Conservation (phyloP, 2,113 vertebrate species). For the Melanostigma gelatinosum region DNA sequence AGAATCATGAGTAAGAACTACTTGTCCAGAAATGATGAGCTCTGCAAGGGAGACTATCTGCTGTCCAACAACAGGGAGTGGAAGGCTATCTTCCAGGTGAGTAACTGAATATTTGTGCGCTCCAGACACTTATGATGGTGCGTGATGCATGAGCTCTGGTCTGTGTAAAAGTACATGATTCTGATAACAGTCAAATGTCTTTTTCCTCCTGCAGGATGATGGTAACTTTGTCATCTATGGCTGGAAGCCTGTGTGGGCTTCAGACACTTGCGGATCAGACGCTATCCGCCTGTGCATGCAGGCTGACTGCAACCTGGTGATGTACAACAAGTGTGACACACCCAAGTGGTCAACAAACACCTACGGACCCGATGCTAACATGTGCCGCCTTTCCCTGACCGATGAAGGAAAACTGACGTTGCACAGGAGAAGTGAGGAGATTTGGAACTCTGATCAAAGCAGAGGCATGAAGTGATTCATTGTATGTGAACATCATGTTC, state of each 20-base stretch:
- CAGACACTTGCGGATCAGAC: background rate
- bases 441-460: slow-evolving; percentile 28
- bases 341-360: background rate
- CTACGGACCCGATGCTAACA: background rate
- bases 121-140: background rate
- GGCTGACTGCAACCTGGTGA: slow-evolving; percentile 58
- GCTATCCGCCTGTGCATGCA: slow-evolving; percentile 50
- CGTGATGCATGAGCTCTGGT: background rate
- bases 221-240: slow-evolving; percentile 65
- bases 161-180: background rate
- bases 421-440: background rate
- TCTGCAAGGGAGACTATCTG: slow-evolving; percentile 56
- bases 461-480: slow-evolving; percentile 13
- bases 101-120: background rate
- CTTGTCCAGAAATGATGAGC: slow-evolving; percentile 55
- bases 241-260: slow-evolving; percentile 48
- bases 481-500: background rate
- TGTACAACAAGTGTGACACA: background rate
- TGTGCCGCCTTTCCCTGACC: background rate
- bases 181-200: background rate
- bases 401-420: background rate
- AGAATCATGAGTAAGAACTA: slow-evolving; percentile 69
- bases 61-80: slow-evolving; percentile 59
- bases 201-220: slow-evolving; percentile 43
- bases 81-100: slow-evolving; percentile 64